Base-by-base conservation (phyloP, 2,888 invertebrate genomes). In the Melieria crassipennis region DNA sequence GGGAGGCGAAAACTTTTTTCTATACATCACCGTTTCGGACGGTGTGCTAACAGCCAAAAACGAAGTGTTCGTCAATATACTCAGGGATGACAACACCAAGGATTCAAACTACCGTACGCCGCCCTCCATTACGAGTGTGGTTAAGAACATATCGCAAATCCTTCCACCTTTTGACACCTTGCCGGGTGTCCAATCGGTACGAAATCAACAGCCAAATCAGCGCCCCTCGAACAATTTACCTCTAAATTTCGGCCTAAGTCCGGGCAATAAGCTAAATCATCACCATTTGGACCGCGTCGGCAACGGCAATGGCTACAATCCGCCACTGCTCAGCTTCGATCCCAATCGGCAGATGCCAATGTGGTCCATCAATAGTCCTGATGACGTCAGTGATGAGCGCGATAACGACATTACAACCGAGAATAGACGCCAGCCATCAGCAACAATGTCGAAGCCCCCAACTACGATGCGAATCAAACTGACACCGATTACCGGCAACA, bases 1-100 rank as follows among this genome's bases (percentile, higher is more conserved):
- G 92, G 91, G 88, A 71, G 92, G 92, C 7, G 88, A 91, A 81
- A 89, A 90, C 78, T 89, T 92, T 79, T 89, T 90, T 76, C 87
- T 93, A 16, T 92, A 91, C 85, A 91, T 93, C 66, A 92, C 91
- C 3, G 91, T 90, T 13, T 89, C 88, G 30, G 92, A 92, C 83
- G 92, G 92, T 5, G 88, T 89, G 73, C 86, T 91, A 62, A 88
- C 88, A 6, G 89, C 91, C 3, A 92, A 92, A 85, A 89, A 88
- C 63, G 92, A 92, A 85, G 91, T 92, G n/a, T 90, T 88, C 82
- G 91, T 91, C 10, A 89, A 90, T 78, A 91, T 93, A 76, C 77
- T 85, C 50, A 48, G 63, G 7, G 73, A 70, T 43, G 62, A 73
- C 47, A 65, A 50, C 48, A 77, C 78, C 58, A 78, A 77, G 43